Evolutionary conservation across 1,140 invertebrate species (phyloP).

Genomic region (Ceratina calcarata): DNA sequence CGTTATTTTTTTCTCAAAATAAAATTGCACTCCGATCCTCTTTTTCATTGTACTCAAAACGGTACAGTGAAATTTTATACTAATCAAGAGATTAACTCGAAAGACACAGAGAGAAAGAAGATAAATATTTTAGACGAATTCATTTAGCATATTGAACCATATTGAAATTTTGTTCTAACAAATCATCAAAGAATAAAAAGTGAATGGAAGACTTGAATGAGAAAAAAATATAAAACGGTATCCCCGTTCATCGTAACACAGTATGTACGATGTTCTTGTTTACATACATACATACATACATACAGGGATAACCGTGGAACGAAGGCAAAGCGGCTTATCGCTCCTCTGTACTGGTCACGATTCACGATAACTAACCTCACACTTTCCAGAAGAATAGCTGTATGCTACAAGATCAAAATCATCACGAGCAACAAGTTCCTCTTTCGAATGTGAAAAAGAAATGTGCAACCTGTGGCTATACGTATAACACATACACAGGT

Average conservation of each 20-base stretch:
- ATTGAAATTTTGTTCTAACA: no score
- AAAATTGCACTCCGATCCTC: no score
- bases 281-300: conserved; percentile 30
- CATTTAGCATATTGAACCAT: no score
- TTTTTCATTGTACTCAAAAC: no score
- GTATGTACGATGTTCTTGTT: background rate
- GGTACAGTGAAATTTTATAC: no score
- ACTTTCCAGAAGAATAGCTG: conserved; percentile 5
- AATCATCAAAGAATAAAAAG: no score
- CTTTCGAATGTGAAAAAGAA: background rate
- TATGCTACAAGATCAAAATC: background rate
- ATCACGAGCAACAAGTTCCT: conserved; percentile 17
- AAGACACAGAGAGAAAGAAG: no score
- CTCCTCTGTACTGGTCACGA: background rate
- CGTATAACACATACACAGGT: no score
- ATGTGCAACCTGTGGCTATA: no score
- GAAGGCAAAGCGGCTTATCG: conserved; percentile 38
- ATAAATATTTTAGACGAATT: no score
- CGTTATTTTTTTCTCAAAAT: no score
- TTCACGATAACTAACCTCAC: conserved; percentile 24
- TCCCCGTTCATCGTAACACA: background rate
- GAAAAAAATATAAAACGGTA: conserved; percentile 8
- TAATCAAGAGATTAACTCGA: no score
- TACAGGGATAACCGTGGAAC: conserved; percentile 24
- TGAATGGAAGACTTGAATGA: background rate